phyloP scores from a whole-genome alignment of 2,797 vertebrate genomes.

The Ceyx erithaca region DNA sequence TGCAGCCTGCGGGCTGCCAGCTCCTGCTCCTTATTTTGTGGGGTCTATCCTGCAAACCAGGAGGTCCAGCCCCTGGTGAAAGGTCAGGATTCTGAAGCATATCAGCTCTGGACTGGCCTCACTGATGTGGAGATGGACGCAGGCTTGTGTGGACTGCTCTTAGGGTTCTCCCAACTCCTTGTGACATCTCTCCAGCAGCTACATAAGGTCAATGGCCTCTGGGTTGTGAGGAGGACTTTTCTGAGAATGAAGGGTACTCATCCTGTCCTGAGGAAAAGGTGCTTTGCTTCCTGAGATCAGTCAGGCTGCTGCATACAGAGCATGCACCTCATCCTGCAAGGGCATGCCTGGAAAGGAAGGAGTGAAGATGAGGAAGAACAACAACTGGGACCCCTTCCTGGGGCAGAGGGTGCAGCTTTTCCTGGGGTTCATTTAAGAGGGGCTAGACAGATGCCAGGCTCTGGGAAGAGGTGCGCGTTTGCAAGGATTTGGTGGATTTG shows the following conservation, averaged over 20 bases:
- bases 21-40: neutral
- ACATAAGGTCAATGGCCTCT: neutral
- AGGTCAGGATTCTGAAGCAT: neutral
- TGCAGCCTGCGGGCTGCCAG: neutral
- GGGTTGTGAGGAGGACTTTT: neutral
- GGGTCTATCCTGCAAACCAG: neutral
- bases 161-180: neutral
- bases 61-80: neutral
- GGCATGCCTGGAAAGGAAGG: neutral
- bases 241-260: neutral
- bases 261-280: neutral
- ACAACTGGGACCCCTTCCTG: neutral
- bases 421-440: neutral
- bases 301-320: neutral
- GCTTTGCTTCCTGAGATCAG: neutral
- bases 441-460: neutral
- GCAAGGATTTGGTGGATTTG: neutral
- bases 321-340: fast-evolving
- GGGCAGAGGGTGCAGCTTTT: neutral
- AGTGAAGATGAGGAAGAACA: neutral
- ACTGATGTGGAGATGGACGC: neutral
- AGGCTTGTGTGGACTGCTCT: fast-evolving
- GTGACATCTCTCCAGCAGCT: neutral
- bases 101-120: neutral
- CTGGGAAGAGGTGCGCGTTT: neutral